Percentiles rank a stretch among this genome's conserved stretches.
Conservation (phyloP, 2,888 invertebrate genomes). For the Syritta pipiens region DNA sequence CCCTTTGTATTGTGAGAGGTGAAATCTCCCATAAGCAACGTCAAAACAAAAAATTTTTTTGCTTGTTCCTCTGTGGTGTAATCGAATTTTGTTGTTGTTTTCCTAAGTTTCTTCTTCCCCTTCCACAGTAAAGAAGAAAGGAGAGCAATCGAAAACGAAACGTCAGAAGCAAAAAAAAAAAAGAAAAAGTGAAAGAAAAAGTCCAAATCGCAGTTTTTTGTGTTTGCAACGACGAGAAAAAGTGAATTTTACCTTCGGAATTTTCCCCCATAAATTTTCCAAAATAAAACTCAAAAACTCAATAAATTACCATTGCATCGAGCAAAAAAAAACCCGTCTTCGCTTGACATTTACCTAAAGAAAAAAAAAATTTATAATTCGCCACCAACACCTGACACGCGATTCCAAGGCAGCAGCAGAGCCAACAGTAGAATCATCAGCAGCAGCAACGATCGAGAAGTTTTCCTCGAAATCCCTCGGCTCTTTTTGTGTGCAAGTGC, state of each 20-base stretch:
- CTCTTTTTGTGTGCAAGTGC: constrained; percentile 18
- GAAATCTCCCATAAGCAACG: constrained; percentile 30
- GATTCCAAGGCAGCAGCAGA: constrained; percentile 32
- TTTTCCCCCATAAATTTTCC: constrained; percentile 1
- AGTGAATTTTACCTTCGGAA: constrained; percentile 34
- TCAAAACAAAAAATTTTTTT: constrained; percentile 41
- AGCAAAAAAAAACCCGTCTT: neutral
- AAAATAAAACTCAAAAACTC: constrained; percentile 15
- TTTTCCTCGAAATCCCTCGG: constrained; percentile 39
- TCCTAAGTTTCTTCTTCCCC: constrained; percentile 23
- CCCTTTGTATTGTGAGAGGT: constrained; percentile 1
- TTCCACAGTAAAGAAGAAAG: constrained; percentile 32
- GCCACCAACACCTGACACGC: constrained; percentile 42
- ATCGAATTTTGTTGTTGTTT: constrained; percentile 61
- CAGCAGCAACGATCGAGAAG: constrained; percentile 53
- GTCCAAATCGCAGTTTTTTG: constrained; percentile 64
- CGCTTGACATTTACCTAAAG: neutral
- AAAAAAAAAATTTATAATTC: no score
- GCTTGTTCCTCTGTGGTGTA: constrained; percentile 43
- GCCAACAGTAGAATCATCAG: constrained; percentile 1
- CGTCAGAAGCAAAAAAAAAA: constrained; percentile 63
- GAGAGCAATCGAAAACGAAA: constrained; percentile 56
- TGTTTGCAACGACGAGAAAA: constrained; percentile 45
- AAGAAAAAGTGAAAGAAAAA: constrained; percentile 62
- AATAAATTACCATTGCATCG: neutral